phyloP scores from a whole-genome alignment of 2,888 invertebrate species.

The Cantharis rufa region DNA sequence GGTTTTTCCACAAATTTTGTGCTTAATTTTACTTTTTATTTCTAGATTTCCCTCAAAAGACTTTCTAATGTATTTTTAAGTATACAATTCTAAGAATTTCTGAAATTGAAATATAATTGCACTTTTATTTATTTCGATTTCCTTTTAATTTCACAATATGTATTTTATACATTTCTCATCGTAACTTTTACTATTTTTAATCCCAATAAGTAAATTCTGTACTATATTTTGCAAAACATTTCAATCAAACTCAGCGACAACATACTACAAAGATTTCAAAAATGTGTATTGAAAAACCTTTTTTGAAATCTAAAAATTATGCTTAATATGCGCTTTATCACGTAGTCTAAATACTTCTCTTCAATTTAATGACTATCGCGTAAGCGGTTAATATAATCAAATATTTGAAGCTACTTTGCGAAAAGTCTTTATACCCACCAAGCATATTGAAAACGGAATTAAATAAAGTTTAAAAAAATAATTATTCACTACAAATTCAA shows the following conservation, averaged over 20 bases:
- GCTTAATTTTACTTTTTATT: background rate
- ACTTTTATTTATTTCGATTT: background rate
- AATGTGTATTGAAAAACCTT: background rate
- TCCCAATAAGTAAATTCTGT: background rate
- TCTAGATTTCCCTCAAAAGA: background rate
- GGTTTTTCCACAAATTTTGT: slow-evolving; percentile 13
- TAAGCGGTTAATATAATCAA: background rate
- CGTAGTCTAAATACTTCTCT: background rate
- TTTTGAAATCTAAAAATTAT: background rate
- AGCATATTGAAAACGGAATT: too few relatives aligned
- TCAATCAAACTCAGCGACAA: background rate
- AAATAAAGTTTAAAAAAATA: too few relatives aligned
- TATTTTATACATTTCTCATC: background rate
- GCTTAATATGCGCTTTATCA: background rate
- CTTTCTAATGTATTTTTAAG: background rate
- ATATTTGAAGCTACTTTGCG: too few relatives aligned
- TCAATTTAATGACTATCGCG: background rate
- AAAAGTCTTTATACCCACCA: too few relatives aligned
- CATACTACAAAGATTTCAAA: background rate
- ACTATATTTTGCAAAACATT: background rate
- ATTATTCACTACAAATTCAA: too few relatives aligned
- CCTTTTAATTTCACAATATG: background rate
- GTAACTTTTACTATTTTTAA: too few relatives aligned
- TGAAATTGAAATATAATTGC: background rate
- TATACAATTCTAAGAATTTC: background rate